Conservation (phyloP, 2,113 vertebrate genomes). For the Romanogobio albipinnatus region DNA sequence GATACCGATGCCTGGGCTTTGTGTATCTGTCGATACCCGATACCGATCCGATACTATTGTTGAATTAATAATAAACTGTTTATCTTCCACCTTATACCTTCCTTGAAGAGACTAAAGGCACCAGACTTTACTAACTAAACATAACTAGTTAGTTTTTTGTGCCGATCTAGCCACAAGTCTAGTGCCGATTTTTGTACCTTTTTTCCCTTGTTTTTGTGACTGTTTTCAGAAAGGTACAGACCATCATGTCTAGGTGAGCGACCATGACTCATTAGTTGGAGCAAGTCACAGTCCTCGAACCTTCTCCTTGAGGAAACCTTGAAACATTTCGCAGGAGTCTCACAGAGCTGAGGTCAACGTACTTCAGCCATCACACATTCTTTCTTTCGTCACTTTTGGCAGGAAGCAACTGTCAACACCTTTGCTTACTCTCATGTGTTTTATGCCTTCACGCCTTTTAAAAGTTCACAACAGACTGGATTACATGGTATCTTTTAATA, state of each 20-base stretch:
- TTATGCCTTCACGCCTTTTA: constrained; percentile 12
- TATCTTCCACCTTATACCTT: no score
- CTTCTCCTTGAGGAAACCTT: constrained; percentile 5
- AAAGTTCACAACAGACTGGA: constrained; percentile 30
- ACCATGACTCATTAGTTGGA: neutral
- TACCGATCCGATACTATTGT: no score
- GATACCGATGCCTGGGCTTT: no score
- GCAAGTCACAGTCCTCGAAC: neutral
- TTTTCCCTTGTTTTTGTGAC: neutral
- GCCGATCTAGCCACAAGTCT: no score
- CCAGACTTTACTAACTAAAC: no score
- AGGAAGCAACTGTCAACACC: constrained; percentile 24
- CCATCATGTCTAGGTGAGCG: neutral
- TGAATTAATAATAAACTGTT: no score
- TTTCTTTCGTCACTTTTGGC: constrained; percentile 32
- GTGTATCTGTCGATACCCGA: no score
- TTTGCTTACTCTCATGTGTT: constrained; percentile 26
- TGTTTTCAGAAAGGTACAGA: constrained; percentile 6
- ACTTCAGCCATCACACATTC: constrained; percentile 13
- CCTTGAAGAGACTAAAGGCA: no score
- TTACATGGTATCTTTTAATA: constrained; percentile 16
- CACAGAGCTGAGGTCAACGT: constrained; percentile 18
- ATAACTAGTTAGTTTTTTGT: no score
- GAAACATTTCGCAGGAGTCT: neutral
- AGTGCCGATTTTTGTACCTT: neutral